These are phyloP conservation scores for Thumatha senex DNA, from an alignment of 2,888 invertebrate genomes.

Conservation along the genomic window DNA sequence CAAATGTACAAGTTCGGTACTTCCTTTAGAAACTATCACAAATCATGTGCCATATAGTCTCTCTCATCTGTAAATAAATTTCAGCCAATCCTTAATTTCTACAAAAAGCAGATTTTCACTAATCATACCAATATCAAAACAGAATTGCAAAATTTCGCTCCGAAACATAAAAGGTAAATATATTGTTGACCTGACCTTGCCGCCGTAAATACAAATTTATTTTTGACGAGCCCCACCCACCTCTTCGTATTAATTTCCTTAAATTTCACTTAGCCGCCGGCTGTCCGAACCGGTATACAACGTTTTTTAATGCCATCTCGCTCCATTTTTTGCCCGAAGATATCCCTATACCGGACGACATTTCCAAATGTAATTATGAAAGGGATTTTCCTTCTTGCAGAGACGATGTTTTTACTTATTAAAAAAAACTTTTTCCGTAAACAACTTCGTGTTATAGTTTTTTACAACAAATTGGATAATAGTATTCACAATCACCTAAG, in stretches of 20 bases:
- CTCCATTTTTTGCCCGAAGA: not conserved
- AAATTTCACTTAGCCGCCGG: conserved; percentile 11
- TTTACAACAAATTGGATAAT: conserved; percentile 32
- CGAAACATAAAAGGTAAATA: conserved; percentile 3
- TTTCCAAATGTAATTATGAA: conserved; percentile 4
- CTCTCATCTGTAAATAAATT: too few species aligned
- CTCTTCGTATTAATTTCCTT: conserved; percentile 11
- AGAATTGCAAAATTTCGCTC: not conserved
- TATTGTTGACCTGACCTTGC: not conserved
- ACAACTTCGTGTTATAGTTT: not conserved
- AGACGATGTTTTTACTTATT: not conserved
- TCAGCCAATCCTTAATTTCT: too few species aligned
- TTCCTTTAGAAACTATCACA: too few species aligned
- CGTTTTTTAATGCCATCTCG: conserved; percentile 8
- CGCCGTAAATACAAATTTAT: conserved; percentile 13
- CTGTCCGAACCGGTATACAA: conserved; percentile 4
- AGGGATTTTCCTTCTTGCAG: not conserved
- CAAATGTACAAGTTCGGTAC: too few species aligned
- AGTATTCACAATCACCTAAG: conserved; percentile 41
- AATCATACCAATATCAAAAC: too few species aligned
- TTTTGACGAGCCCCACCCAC: conserved; percentile 7
- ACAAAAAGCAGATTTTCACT: too few species aligned
- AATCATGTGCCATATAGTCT: too few species aligned
- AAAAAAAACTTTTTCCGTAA: not conserved
- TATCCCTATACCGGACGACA: not conserved